Evolutionary conservation across 2,888 invertebrate genomes (phyloP).

Genomic region (Cynaeus angustus): DNA sequence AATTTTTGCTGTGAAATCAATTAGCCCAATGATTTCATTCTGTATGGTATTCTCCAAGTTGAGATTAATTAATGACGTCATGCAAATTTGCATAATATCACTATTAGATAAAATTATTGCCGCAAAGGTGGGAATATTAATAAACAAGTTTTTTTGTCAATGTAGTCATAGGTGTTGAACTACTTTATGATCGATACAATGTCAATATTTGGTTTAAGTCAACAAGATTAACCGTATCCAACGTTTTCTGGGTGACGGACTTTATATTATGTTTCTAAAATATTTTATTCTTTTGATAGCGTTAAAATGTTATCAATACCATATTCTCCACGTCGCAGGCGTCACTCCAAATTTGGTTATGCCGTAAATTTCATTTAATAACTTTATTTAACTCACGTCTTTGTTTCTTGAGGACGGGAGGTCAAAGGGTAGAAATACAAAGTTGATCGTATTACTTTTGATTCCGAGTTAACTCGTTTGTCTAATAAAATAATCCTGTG

Average conservation of each 20-base stretch:
- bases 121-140: constrained; percentile 8
- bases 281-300: background rate
- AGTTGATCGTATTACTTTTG: background rate
- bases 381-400: constrained; percentile 22
- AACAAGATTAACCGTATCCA: constrained; percentile 10
- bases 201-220: constrained; percentile 14
- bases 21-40: too few relatives aligned
- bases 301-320: background rate
- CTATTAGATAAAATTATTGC: background rate
- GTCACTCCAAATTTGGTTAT: constrained; percentile 22
- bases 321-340: constrained; percentile 12
- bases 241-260: background rate
- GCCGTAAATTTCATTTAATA: constrained; percentile 29
- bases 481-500: background rate
- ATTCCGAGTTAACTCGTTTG: background rate
- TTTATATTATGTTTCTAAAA: background rate
- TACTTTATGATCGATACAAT: background rate
- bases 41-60: background rate
- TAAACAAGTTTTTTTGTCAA: too few relatives aligned
- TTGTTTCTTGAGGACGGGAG: background rate
- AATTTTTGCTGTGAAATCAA: too few relatives aligned
- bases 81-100: background rate
- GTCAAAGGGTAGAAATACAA: too few relatives aligned
- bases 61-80: constrained; percentile 28
- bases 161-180: constrained; percentile 10